Base-by-base conservation (phyloP, 2,113 vertebrate species). In the Variabilichromis moorii region DNA sequence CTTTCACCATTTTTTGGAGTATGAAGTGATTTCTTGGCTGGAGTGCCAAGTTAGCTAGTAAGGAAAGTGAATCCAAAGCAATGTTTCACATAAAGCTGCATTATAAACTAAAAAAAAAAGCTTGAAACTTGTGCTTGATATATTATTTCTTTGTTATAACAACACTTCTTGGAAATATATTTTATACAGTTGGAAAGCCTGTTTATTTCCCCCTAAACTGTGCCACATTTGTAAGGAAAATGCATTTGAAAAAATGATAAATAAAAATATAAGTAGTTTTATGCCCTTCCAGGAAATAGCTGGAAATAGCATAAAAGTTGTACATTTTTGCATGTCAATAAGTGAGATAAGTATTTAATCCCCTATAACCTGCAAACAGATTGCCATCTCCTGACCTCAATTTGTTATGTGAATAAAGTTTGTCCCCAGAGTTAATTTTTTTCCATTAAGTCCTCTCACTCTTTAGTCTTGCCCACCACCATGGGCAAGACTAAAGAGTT, bases 141-240 rank as follows among this genome's bases (percentile, higher is more conserved):
- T 17, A 33, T 33, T 17, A 61, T 33, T 61, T 61, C 26, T 59
- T 59, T 59, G 57, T 9, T 59, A 59, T 59, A 59, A 31, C 55
- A 59, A 59, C 0, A 0, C 8, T 31, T 59, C 55, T 59, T 59
- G 57, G 57, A 9, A 59, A 59, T 59, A 0, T 9, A 31, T 16
- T 16, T 63, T 33, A 33, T 33, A 63, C 59, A 63, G 16, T 11
- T 63, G 28, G 57, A 31, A 31, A 59, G 8, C 26, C 57, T 59
- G 14, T 59, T 59, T 59, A 28, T 59, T 59, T 31, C 26, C 0
- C 26, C 55, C 14, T 31, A 59, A 59, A 59, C 26, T 16, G 14
- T 6, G 3, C 3, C 26, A 59, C 5, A 59, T 59, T 59, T 59
- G 8, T 31, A 59, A 59, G 55, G 55, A 31, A 59, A 16, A 59